Evolutionary conservation across 1,140 invertebrate genomes (phyloP).

Genomic region (Onthophagus taurus): DNA sequence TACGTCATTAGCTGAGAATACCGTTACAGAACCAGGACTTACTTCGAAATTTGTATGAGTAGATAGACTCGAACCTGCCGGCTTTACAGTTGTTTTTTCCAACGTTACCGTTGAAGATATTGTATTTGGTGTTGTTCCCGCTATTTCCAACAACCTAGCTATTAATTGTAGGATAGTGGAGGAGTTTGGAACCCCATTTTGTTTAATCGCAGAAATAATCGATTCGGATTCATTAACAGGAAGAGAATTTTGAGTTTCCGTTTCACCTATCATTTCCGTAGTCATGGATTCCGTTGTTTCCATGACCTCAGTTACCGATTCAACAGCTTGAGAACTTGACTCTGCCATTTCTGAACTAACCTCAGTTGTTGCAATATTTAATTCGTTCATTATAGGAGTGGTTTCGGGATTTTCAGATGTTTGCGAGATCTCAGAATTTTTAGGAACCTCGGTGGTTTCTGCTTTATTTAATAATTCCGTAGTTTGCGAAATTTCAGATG

Average conservation of each 20-base stretch:
- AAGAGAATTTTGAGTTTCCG: neutral
- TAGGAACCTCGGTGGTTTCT: too few relatives aligned
- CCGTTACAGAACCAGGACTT: constrained; percentile 31
- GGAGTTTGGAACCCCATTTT: neutral
- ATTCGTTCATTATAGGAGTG: too few relatives aligned
- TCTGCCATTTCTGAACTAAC: neutral
- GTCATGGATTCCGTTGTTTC: neutral
- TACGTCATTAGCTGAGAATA: constrained; percentile 33
- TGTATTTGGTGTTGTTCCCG: neutral
- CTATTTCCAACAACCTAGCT: constrained; percentile 1
- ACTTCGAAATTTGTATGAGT: constrained; percentile 28
- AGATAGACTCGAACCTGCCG: too few relatives aligned
- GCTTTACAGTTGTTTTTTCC: neutral
- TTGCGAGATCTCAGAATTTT: too few relatives aligned
- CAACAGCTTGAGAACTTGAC: too few relatives aligned
- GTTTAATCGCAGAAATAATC: neutral
- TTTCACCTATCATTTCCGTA: neutral
- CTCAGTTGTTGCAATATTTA: neutral
- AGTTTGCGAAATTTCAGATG: neutral
- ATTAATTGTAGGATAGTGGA: neutral
- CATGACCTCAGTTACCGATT: neutral
- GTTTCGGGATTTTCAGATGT: too few relatives aligned
- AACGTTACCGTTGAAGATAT: constrained; percentile 2
- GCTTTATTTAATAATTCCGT: neutral
- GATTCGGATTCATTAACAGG: neutral